Evolutionary conservation across 2,113 vertebrate genomes (phyloP).

Genomic region (Pelecanus crispus): DNA sequence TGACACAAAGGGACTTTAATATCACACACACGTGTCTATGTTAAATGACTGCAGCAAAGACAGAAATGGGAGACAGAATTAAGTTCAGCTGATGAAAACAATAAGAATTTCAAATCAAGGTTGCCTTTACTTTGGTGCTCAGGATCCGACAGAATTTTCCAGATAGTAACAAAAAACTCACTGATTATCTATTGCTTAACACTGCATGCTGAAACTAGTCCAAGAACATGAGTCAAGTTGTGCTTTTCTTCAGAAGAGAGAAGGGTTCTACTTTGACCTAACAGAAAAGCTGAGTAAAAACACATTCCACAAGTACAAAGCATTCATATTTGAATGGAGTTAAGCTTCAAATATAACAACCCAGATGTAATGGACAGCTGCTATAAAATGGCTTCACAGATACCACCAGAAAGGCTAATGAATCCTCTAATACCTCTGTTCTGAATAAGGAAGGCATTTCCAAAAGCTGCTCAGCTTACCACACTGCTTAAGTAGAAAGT

Average conservation of each 20-base stretch:
- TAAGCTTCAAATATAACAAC: neutral
- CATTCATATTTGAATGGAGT: neutral
- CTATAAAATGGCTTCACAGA: neutral
- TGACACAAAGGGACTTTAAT: neutral
- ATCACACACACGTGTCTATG: accelerated
- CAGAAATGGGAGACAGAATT: neutral
- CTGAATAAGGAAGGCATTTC: neutral
- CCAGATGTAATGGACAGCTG: neutral
- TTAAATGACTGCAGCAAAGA: neutral
- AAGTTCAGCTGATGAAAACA: neutral
- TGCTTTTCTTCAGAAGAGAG: neutral
- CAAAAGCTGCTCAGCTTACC: neutral
- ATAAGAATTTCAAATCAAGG: neutral
- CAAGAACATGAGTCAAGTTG: neutral
- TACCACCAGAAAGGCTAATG: neutral
- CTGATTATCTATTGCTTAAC: neutral
- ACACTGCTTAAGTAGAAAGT: neutral
- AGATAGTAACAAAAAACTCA: neutral
- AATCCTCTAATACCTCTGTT: neutral
- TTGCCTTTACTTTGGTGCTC: neutral
- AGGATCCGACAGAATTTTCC: neutral
- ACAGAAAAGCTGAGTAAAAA: neutral
- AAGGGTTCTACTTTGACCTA: neutral
- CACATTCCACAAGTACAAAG: neutral
- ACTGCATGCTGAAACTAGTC: neutral